Evolutionary conservation across 2,888 invertebrate species (phyloP), one percentile per base, ranked within the genome.

Genomic region (Lasius platythorax): DNA sequence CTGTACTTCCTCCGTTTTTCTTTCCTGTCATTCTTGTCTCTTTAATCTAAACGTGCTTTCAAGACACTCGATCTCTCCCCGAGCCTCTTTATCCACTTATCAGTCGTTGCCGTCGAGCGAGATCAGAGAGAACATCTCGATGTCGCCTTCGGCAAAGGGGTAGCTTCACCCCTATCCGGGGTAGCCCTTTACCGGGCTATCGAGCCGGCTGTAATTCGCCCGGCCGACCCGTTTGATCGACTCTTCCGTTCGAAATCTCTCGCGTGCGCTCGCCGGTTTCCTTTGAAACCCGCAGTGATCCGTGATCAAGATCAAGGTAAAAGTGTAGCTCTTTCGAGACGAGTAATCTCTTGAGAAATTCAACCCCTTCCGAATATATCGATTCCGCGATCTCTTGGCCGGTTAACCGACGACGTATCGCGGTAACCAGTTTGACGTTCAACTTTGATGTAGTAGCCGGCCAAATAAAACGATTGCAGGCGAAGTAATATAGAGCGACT

Each of bases 101-200:
- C 88, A 87, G 82, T 79, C 83, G 84, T 84, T 82, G 87, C 85
- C 74, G 58, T 58, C 23, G 74, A 12, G 8, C 76, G 50, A 85
- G 90, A 91, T 91, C 90, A 91, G 90, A 91, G 90, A 74, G 87
- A 78, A 61, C 78, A 74, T 85, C 78, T 86, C 84, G 87, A 88
- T 88, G 91, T 91, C 86, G 72, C 85, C 67, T 61, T 43, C 61
- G 61, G 82, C 63, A 87, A 79, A 86, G 89, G 53, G 85, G 63
- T 76, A 82, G 79, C 64, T 70, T 33, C 66, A 63, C 46, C 78
- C 85, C 23, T 23, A 23, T 23, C 23, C 23, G 89, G 53, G 85
- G 63, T 76, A 82, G 79, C 64, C 85, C 87, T 88, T 84, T 85
- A 72, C 28, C 72, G 56, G 66, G 67, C 75, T 82, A 82, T 56